These are phyloP conservation scores for Drosophila bocqueti DNA, from an alignment of 1,140 invertebrate genomes.

Conservation along the genomic window DNA sequence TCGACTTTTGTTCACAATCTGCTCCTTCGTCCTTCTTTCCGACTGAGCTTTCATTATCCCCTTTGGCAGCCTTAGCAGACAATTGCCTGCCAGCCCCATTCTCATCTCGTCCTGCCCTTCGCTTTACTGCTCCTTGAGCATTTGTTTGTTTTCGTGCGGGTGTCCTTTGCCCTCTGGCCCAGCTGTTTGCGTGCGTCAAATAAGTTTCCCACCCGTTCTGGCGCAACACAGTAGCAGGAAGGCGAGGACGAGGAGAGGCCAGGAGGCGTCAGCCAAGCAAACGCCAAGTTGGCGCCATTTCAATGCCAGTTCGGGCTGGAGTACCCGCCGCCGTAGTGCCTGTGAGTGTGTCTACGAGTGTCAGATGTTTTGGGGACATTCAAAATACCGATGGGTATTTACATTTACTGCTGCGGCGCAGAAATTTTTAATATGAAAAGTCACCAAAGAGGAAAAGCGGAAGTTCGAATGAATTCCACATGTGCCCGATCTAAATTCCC, in stretches of 20 bases:
- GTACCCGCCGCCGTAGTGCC: background rate
- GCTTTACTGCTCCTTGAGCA: slow-evolving; percentile 32
- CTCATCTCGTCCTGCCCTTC: slow-evolving; percentile 1
- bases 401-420: background rate
- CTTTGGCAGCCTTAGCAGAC: slow-evolving; percentile 35
- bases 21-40: slow-evolving; percentile 9
- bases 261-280: slow-evolving; percentile 25
- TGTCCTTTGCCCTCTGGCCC: slow-evolving; percentile 55
- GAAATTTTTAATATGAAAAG: slow-evolving; percentile 28
- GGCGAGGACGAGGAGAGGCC: background rate
- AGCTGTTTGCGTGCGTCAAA: slow-evolving; percentile 73
- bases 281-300: slow-evolving; percentile 67
- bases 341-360: slow-evolving; percentile 8
- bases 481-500: slow-evolving; percentile 5
- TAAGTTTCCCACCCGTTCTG: slow-evolving; percentile 53
- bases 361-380: slow-evolving; percentile 14
- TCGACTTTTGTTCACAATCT: slow-evolving; percentile 48
- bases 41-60: slow-evolving; percentile 17
- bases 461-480: slow-evolving; percentile 8
- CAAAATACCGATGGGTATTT: slow-evolving; percentile 22
- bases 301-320: slow-evolving; percentile 21
- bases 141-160: slow-evolving; percentile 61
- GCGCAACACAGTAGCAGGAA: background rate
- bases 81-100: slow-evolving; percentile 44
- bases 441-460: background rate